phyloP scores from a whole-genome alignment of 1,140 invertebrate genomes.

The Myzus persicae region DNA sequence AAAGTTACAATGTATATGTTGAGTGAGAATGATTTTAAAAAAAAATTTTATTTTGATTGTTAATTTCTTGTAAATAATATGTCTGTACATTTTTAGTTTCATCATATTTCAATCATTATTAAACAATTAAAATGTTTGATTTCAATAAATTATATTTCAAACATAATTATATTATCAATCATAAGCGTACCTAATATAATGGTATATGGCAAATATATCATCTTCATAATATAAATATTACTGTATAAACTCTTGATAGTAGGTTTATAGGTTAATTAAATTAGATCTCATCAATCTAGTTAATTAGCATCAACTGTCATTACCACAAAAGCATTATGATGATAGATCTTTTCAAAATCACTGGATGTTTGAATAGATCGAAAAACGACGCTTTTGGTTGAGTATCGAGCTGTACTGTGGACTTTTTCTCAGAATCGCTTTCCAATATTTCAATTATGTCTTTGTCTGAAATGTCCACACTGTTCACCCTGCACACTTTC shows the following conservation, averaged over 20 bases:
- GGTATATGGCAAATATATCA: not conserved
- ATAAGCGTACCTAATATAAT: not conserved
- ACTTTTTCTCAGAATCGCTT: conserved; percentile 59
- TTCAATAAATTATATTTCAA: not conserved
- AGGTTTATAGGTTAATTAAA: not conserved
- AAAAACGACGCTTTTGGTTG: conserved; percentile 69
- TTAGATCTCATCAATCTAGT: not conserved
- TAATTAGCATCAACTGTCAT: conserved; percentile 60
- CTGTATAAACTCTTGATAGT: not conserved
- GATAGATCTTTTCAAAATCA: conserved; percentile 75
- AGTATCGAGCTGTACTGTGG: conserved; percentile 62
- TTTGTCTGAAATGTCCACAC: conserved; percentile 69
- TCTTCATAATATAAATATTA: not conserved
- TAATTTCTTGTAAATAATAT: not conserved
- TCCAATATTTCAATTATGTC: conserved; percentile 69
- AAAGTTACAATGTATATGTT: not conserved
- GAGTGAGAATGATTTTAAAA: not conserved
- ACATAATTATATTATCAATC: not conserved
- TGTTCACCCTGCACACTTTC: conserved; percentile 75
- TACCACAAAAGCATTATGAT: conserved; percentile 83
- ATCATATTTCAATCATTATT: not conserved
- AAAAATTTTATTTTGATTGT: not conserved
- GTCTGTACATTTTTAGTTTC: not conserved
- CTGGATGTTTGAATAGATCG: conserved; percentile 76
- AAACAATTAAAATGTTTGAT: not conserved